Conservation (phyloP, 2,797 vertebrate species). For the Prionace glauca region DNA sequence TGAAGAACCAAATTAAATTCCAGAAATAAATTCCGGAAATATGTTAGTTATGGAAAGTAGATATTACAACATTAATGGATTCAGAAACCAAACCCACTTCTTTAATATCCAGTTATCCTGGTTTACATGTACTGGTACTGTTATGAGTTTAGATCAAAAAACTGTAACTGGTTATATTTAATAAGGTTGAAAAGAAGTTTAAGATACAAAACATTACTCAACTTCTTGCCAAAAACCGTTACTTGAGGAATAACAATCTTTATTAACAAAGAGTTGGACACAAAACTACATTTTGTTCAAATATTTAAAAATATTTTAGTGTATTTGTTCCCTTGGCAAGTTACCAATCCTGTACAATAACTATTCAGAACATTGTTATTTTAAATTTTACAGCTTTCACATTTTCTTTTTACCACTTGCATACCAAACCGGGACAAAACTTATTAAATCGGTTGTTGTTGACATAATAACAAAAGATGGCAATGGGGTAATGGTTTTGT, state of each 20-base stretch:
- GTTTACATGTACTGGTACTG: not conserved
- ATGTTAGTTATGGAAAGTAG: not conserved
- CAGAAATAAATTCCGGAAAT: not conserved
- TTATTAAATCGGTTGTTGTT: not conserved
- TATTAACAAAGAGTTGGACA: not conserved
- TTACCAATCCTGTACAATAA: not conserved
- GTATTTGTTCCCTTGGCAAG: not conserved
- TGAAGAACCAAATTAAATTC: not conserved
- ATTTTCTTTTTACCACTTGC: not conserved
- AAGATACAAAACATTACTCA: not conserved
- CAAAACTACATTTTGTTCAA: not conserved
- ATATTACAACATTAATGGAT: not conserved
- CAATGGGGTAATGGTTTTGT: no score
- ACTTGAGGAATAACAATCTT: not conserved
- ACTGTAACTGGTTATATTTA: not conserved
- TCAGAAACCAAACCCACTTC: not conserved
- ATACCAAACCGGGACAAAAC: not conserved
- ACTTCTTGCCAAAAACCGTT: not conserved
- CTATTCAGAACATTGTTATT: not conserved
- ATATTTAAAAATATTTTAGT: not conserved
- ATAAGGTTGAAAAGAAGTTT: not conserved
- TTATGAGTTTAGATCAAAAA: not conserved
- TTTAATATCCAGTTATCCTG: not conserved
- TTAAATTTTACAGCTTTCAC: not conserved
- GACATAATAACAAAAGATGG: no score